A percentile compares a stretch with the other conserved stretches of the same genome.
phyloP scores from a whole-genome alignment of 2,113 vertebrate species.

The Amblyornis subalaris region DNA sequence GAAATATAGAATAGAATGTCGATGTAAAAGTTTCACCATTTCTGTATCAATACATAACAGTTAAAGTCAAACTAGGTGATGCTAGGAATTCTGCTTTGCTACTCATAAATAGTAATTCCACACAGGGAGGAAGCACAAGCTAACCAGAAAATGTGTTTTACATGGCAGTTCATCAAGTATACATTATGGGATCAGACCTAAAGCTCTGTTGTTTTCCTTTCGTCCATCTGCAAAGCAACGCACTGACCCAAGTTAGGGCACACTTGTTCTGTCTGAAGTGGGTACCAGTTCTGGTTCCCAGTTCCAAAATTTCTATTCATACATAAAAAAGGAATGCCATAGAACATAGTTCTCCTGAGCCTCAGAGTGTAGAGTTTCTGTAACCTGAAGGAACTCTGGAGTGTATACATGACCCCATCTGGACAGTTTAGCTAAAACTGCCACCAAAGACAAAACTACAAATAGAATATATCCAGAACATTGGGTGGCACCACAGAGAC shows the following conservation, averaged over 20 bases:
- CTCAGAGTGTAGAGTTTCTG: not conserved
- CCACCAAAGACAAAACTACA: not conserved
- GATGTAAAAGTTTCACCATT: not conserved
- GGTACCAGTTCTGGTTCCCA: not conserved
- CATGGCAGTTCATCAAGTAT: not conserved
- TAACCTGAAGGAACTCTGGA: not conserved
- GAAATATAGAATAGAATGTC: not conserved
- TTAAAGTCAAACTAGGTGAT: not conserved
- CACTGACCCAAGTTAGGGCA: not conserved
- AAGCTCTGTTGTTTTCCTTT: not conserved
- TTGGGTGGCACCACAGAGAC: not conserved
- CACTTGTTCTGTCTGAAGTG: not conserved
- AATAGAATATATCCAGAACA: not conserved
- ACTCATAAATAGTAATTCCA: not conserved
- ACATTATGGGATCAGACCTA: not conserved
- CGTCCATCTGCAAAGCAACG: not conserved
- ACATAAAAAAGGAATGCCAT: not conserved
- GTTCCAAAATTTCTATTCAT: not conserved
- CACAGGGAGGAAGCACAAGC: not conserved
- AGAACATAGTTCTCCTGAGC: not conserved
- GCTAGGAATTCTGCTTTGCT: not conserved
- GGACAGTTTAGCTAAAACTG: not conserved
- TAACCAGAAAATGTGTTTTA: not conserved
- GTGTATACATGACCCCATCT: accelerated
- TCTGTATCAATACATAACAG: not conserved